Conservation (phyloP, 2,888 invertebrate genomes). For the Himalopsyche anomala region DNA sequence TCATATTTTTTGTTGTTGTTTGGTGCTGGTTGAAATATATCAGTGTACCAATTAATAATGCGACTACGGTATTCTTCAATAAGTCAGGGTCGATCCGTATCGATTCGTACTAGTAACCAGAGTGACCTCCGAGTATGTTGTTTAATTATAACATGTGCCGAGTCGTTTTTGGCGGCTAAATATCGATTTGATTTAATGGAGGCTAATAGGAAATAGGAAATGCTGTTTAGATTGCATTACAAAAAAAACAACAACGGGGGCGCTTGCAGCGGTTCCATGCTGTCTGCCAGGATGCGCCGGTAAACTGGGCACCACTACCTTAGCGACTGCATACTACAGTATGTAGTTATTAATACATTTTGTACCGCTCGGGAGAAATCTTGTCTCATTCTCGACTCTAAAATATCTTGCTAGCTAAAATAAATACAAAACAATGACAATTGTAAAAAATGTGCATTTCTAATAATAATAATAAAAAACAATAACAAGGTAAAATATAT, state of each 20-base stretch:
- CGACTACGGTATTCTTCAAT: not conserved
- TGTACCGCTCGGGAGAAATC: too few relatives aligned
- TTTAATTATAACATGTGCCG: constrained; percentile 7
- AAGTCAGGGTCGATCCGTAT: not conserved
- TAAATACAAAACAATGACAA: too few relatives aligned
- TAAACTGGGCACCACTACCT: too few relatives aligned
- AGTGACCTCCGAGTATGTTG: not conserved
- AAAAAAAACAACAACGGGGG: not conserved
- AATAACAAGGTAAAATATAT: too few relatives aligned
- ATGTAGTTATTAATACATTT: too few relatives aligned
- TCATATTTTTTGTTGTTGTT: not conserved
- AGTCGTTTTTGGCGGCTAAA: not conserved
- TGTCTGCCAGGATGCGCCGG: not conserved
- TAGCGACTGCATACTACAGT: too few relatives aligned
- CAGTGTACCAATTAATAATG: not conserved
- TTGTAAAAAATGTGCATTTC: too few relatives aligned
- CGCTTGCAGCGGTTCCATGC: not conserved
- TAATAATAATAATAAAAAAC: too few relatives aligned
- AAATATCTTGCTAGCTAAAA: too few relatives aligned
- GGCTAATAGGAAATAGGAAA: constrained; percentile 17
- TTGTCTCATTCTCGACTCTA: too few relatives aligned
- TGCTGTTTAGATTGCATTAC: not conserved
- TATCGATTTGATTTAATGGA: constrained; percentile 26
- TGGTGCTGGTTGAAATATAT: not conserved
- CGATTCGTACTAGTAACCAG: not conserved